phyloP scores from a whole-genome alignment of 2,888 invertebrate genomes.

The Phyto melanocephala region DNA sequence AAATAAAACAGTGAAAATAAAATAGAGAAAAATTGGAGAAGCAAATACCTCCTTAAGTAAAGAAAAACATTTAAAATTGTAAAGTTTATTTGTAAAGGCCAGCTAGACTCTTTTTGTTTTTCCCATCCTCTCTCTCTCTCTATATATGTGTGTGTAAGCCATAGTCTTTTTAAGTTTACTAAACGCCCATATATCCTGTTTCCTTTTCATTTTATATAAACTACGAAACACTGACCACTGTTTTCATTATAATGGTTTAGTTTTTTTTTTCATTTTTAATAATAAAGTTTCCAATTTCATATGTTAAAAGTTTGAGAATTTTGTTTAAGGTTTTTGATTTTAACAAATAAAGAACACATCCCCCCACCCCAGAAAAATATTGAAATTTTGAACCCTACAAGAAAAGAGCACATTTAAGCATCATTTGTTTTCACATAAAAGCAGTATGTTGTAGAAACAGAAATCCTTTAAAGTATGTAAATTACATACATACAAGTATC shows the following conservation, averaged over 20 bases:
- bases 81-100: constrained; percentile 62
- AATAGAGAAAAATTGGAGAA: too few relatives aligned
- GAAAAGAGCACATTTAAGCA: too few relatives aligned
- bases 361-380: not conserved
- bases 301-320: constrained; percentile 8
- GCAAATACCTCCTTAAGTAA: constrained; percentile 50
- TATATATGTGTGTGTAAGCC: too few relatives aligned
- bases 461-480: too few relatives aligned
- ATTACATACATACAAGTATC: too few relatives aligned
- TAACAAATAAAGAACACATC: not conserved
- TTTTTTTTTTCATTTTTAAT: constrained; percentile 14
- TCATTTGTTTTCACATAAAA: too few relatives aligned
- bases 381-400: too few relatives aligned
- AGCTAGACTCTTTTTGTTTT: constrained; percentile 11
- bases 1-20: too few relatives aligned
- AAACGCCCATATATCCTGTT: constrained; percentile 57
- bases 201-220: constrained; percentile 38
- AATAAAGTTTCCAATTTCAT: constrained; percentile 59
- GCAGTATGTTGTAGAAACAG: too few relatives aligned
- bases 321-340: not conserved
- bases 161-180: not conserved
- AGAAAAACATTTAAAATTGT: constrained; percentile 62
- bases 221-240: constrained; percentile 55
- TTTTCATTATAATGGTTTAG: constrained; percentile 59
- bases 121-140: not conserved